Percentiles rank a stretch among this genome's conserved stretches.
These are phyloP conservation scores for Harpalus rufipes DNA, from an alignment of 2,888 invertebrate genomes.

Conservation along the genomic window DNA sequence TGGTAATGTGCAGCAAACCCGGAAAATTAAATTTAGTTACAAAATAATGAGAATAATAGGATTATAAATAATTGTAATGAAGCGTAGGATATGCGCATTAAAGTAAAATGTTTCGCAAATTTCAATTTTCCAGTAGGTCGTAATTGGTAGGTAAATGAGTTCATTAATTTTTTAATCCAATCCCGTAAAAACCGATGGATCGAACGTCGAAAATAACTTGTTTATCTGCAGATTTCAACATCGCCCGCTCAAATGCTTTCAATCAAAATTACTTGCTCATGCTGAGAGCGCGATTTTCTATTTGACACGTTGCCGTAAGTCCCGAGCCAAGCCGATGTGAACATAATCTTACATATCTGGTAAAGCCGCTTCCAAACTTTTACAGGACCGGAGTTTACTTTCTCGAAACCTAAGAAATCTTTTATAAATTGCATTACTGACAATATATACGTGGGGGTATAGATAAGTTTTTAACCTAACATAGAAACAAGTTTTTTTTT, in stretches of 20 bases:
- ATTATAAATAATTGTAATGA: slow-evolving; percentile 30
- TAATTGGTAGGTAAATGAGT: slow-evolving; percentile 26
- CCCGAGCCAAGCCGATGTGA: slow-evolving; percentile 16
- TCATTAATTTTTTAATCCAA: slow-evolving; percentile 47
- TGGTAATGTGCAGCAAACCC: neutral
- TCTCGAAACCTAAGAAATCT: neutral
- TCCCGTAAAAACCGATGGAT: slow-evolving; percentile 18
- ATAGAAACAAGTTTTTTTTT: too few species aligned
- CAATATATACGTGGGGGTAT: too few species aligned
- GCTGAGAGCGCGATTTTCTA: slow-evolving; percentile 50
- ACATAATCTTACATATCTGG: slow-evolving; percentile 49
- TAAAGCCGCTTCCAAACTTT: slow-evolving; percentile 6
- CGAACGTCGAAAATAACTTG: slow-evolving; percentile 24
- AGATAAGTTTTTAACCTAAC: too few species aligned
- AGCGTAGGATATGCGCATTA: neutral
- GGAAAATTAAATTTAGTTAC: slow-evolving; percentile 9
- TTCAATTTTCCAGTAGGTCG: slow-evolving; percentile 29
- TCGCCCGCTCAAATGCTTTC: slow-evolving; percentile 27
- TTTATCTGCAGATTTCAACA: slow-evolving; percentile 42
- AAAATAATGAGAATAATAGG: slow-evolving; percentile 23
- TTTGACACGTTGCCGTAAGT: slow-evolving; percentile 45
- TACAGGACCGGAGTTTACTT: neutral
- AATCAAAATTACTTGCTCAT: slow-evolving; percentile 50
- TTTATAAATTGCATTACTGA: too few species aligned
- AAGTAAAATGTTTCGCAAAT: slow-evolving; percentile 30